These are phyloP conservation scores for Dascillus cervinus DNA, from an alignment of 2,888 invertebrate species.

Conservation along the genomic window DNA sequence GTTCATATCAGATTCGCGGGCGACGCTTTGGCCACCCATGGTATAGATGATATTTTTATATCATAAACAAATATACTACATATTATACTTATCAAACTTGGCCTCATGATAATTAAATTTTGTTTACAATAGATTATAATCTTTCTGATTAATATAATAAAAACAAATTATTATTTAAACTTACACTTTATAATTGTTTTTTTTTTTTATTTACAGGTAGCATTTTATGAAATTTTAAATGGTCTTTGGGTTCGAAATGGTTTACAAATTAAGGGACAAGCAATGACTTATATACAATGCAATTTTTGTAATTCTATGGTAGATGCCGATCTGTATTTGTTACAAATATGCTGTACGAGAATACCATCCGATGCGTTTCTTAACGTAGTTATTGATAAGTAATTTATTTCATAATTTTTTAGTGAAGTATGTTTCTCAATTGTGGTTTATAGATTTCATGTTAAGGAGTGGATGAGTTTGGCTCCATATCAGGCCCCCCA, in stretches of 20 bases:
- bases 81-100: too few relatives aligned
- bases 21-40: too few relatives aligned
- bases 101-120: too few relatives aligned
- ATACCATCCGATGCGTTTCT: constrained; percentile 80
- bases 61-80: too few relatives aligned
- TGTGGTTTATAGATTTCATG: constrained; percentile 60
- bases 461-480: constrained; percentile 78
- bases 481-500: constrained; percentile 60
- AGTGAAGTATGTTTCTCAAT: constrained; percentile 1
- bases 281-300: constrained; percentile 97
- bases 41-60: too few relatives aligned
- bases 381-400: constrained; percentile 83
- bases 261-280: constrained; percentile 95
- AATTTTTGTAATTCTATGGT: constrained; percentile 99
- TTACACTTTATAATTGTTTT: too few relatives aligned
- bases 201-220: constrained; percentile 54
- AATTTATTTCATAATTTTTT: constrained; percentile 29
- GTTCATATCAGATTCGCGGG: too few relatives aligned
- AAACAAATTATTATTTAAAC: too few relatives aligned
- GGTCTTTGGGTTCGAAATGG: constrained; percentile 97
- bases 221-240: constrained; percentile 90
- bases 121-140: too few relatives aligned
- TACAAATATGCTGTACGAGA: constrained; percentile 88
- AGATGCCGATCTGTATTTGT: constrained; percentile 90
- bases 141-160: too few relatives aligned